phyloP scores from a whole-genome alignment of 2,113 vertebrate genomes.

The Tapirus terrestris region DNA sequence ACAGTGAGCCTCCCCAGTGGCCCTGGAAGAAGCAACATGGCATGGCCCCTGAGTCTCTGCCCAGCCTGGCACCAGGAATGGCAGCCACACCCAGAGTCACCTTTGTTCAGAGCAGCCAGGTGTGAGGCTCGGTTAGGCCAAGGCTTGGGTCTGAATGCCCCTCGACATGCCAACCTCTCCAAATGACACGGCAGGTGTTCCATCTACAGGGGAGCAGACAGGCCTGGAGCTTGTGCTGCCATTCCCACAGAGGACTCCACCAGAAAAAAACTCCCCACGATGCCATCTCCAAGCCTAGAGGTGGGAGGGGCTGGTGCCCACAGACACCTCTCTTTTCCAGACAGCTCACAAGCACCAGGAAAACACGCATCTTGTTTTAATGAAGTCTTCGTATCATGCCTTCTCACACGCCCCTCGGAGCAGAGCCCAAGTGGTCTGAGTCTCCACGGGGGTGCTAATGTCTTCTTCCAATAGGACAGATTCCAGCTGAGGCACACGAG shows the following conservation, averaged over 20 bases:
- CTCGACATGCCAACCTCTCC: not conserved
- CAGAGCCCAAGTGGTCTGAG: not conserved
- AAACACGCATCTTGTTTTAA: not conserved
- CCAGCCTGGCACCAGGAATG: not conserved
- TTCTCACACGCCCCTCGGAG: not conserved
- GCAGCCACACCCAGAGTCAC: not conserved
- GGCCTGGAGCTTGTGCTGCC: no score
- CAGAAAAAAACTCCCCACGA: not conserved
- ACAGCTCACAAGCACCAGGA: not conserved
- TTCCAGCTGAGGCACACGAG: no score
- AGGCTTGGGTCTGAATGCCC: not conserved
- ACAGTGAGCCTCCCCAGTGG: not conserved
- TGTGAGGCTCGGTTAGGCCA: not conserved
- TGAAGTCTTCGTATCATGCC: not conserved
- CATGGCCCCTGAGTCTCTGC: not conserved
- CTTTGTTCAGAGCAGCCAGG: not conserved
- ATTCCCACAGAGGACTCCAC: not conserved
- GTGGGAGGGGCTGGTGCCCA: not conserved
- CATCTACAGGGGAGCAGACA: not conserved
- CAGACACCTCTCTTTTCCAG: not conserved
- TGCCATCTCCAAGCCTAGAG: not conserved
- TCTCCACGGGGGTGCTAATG: not conserved
- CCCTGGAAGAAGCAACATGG: not conserved
- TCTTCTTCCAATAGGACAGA: rapidly evolving
- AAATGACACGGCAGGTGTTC: not conserved